phyloP scores from a whole-genome alignment of 2,888 invertebrate genomes.

The Alviniconcha strummeri region DNA sequence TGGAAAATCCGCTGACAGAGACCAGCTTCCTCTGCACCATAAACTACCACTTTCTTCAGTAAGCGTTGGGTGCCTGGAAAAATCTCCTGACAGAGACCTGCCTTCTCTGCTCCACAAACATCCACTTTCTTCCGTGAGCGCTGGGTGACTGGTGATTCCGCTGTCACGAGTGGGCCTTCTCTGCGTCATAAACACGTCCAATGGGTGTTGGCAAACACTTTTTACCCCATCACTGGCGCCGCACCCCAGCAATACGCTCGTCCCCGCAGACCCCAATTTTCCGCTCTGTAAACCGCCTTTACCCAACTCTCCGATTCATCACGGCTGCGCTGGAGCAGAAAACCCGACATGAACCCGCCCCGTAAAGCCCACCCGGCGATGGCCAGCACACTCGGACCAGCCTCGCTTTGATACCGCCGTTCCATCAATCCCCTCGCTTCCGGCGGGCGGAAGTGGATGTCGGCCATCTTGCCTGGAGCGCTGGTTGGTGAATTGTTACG shows the following conservation, averaged over 20 bases:
- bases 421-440: slow-evolving; percentile 18
- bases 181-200: too few relatives aligned
- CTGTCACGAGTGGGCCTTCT: too few relatives aligned
- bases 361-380: background rate
- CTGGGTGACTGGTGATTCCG: too few relatives aligned
- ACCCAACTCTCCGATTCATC: background rate
- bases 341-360: background rate
- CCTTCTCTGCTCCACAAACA: too few relatives aligned
- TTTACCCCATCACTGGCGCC: background rate
- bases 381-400: background rate
- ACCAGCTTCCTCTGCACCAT: too few relatives aligned
- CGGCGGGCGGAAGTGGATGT: slow-evolving; percentile 21
- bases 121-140: too few relatives aligned
- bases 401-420: slow-evolving; percentile 15
- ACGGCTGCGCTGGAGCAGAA: background rate
- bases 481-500: background rate
- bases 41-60: too few relatives aligned
- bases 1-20: too few relatives aligned
- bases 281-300: background rate
- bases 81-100: too few relatives aligned
- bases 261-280: background rate
- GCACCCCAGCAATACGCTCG: background rate
- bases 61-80: too few relatives aligned
- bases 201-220: background rate
- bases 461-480: slow-evolving; percentile 14